Base-by-base conservation (phyloP, 2,113 vertebrate genomes). In the Chiloscyllium plagiosum region DNA sequence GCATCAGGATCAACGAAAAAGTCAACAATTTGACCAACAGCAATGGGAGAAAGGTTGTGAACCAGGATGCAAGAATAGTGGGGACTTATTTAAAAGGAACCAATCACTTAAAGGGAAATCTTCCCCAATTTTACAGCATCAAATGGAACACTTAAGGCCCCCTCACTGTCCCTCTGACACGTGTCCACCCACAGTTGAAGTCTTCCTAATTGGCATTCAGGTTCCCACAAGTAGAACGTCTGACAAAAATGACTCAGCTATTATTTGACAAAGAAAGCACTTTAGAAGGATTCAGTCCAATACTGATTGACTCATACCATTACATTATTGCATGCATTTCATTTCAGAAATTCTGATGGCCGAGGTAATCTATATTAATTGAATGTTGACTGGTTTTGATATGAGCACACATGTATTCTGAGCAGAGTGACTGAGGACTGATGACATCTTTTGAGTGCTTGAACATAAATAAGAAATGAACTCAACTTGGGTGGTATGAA, bases 401-500 rank as follows among this genome's bases (percentile, higher is more conserved):
- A 70, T 22, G 66, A 37, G 29, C 10, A 19, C 33, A 68, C 19
- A 94, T 47, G 8, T 47, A 13, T 72, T 95, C 69, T 61, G 87
- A 90, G 52, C 24, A n/a, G 50, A 89, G 50, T 56, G 86, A 69
- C n/a, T 42, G n/a, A 70, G 66, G 3, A 70, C 20, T 70, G 68
- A 76, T 26, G 94, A 61, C 26, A 90, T 90, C 26, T 90, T 61
- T 61, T 90, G 87, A 95, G 52, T 95, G 69, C 24, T 50, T 50
- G 94, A 72, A 52, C 69, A 95, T 95, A 70, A 72, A 72, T 72
- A 94, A 94, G 33, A n/a, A 94, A 94, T 47, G 22, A 95, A 52
- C 24, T 72, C 94, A 95, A 50, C 69, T 95, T 95, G 94, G 94
- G 94, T 95, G 94, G 94, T 24, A 70, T 50, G 69, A 72, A 76